phyloP scores from a whole-genome alignment of 2,797 vertebrate species.

The Esox lucius region DNA sequence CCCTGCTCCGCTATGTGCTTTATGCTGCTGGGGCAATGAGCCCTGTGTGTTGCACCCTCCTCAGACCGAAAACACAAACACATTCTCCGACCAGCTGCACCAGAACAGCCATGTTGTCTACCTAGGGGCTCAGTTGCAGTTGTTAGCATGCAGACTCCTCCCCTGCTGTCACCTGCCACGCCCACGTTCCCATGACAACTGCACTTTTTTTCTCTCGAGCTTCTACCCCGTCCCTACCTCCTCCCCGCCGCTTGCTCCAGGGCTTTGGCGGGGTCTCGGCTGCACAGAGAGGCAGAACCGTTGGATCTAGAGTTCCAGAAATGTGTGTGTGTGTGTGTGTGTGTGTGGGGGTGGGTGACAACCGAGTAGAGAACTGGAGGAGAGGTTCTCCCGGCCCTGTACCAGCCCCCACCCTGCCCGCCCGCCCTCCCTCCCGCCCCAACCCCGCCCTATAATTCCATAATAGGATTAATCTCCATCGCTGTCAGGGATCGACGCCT shows the following conservation, averaged over 20 bases:
- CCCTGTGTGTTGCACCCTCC: neutral
- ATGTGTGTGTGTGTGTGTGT: neutral
- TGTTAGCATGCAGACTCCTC: constrained; percentile 60
- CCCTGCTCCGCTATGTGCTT: constrained; percentile 19
- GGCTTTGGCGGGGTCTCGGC: constrained; percentile 46
- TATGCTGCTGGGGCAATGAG: constrained; percentile 24
- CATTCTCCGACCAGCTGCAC: constrained; percentile 49
- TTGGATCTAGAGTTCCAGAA: constrained; percentile 30
- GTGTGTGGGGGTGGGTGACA: neutral
- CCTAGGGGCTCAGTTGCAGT: constrained; percentile 66
- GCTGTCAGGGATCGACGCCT: constrained; percentile 57
- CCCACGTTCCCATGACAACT: constrained; percentile 74
- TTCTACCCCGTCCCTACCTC: constrained; percentile 58
- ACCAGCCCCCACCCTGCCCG: neutral
- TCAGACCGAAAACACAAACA: neutral
- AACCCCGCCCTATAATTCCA: constrained; percentile 51
- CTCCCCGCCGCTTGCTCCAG: constrained; percentile 60
- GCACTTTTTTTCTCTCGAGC: constrained; percentile 35
- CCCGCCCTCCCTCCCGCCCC: constrained; percentile 7
- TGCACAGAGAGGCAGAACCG: neutral
- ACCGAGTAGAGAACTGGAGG: constrained; percentile 14
- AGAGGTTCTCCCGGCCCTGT: neutral
- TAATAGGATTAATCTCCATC: constrained; percentile 68
- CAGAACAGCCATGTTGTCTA: constrained; percentile 60
- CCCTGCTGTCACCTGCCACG: constrained; percentile 56